A percentile compares a stretch with the other conserved stretches of the same genome.
Evolutionary conservation across 2,113 vertebrate species (phyloP).

Genomic region (Xerus inauris): DNA sequence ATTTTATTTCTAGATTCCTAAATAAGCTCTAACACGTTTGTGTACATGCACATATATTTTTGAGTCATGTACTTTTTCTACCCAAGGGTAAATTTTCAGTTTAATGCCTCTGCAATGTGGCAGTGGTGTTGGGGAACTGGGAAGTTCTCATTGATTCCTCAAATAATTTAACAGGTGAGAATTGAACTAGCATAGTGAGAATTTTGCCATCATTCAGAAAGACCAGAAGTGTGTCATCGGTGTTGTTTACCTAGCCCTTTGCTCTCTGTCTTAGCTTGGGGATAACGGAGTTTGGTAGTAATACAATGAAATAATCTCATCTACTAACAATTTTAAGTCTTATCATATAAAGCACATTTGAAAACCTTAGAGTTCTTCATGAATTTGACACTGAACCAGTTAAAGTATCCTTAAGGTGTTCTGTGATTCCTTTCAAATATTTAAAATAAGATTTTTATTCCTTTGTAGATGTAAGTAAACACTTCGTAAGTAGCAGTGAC

Average conservation of each 20-base stretch:
- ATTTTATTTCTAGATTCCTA: background rate
- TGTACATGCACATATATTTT: background rate
- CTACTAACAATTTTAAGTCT: constrained; percentile 21
- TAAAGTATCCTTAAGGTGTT: background rate
- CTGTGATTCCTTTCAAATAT: background rate
- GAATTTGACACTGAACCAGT: background rate
- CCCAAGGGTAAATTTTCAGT: background rate
- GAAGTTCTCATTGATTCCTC: background rate
- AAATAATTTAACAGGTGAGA: background rate
- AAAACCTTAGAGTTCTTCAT: background rate
- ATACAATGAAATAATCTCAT: constrained; percentile 29
- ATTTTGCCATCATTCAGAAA: background rate
- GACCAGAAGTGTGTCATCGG: background rate
- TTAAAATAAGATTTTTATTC: background rate
- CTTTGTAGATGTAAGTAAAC: background rate
- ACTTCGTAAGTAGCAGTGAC: constrained; percentile 20
- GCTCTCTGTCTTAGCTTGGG: constrained; percentile 2
- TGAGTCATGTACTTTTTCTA: background rate
- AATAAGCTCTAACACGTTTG: background rate
- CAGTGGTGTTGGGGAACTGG: background rate
- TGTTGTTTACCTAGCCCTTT: constrained; percentile 32
- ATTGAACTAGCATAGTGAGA: background rate
- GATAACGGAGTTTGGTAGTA: constrained; percentile 19
- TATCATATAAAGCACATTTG: background rate
- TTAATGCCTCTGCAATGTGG: background rate